Conservation (phyloP, 2,888 invertebrate genomes). For the Marasmarcha lunaedactyla region DNA sequence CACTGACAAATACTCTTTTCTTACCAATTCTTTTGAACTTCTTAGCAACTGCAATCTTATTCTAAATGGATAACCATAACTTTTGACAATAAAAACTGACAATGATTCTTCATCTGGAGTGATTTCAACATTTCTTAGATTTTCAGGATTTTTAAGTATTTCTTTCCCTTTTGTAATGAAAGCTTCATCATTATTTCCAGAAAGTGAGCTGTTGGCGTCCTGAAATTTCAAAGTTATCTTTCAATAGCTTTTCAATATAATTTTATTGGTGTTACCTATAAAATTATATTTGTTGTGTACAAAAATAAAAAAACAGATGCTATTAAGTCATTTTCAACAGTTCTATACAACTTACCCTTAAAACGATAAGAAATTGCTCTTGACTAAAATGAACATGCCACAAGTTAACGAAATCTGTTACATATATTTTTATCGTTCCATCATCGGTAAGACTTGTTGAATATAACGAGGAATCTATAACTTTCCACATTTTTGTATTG, state of each 20-base stretch:
- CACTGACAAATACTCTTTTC: too few species aligned
- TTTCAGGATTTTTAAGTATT: constrained; percentile 29
- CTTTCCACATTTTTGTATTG: constrained; percentile 36
- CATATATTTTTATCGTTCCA: constrained; percentile 21
- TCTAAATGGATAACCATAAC: constrained; percentile 29
- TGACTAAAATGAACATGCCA: constrained; percentile 26
- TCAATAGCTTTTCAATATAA: too few species aligned
- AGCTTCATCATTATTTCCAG: constrained; percentile 26
- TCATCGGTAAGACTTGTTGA: constrained; percentile 17
- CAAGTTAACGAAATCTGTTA: constrained; percentile 31
- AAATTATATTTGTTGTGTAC: too few species aligned
- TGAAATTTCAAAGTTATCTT: constrained; percentile 21
- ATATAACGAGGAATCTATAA: constrained; percentile 20
- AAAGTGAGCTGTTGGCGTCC: constrained; percentile 35
- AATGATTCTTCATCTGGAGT: constrained; percentile 19
- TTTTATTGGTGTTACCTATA: too few species aligned
- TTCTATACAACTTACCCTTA: constrained; percentile 25
- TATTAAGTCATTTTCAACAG: too few species aligned
- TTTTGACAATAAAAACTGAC: constrained; percentile 22
- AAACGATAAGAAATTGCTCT: constrained; percentile 23
- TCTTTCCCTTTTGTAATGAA: constrained; percentile 28
- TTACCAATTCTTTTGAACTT: constrained; percentile 36
- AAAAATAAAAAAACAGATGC: too few species aligned
- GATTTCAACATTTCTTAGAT: constrained; percentile 24
- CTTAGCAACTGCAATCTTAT: constrained; percentile 26